Conservation (phyloP, 2,888 invertebrate species). For the Zygaena filipendulae region DNA sequence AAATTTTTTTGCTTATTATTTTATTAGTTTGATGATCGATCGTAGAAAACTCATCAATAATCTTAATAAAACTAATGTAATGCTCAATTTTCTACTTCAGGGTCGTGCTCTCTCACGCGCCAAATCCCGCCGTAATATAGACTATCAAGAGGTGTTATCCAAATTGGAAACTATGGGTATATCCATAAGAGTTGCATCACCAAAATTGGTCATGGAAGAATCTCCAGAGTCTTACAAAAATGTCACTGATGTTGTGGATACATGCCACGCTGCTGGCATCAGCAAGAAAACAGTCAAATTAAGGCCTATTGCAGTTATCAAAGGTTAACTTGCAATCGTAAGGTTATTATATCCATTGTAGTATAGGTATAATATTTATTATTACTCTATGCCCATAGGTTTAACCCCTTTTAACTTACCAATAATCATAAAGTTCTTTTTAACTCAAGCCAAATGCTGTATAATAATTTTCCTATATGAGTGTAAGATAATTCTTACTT, state of each 20-base stretch:
- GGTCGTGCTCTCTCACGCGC: conserved; percentile 97
- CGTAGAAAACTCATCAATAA: too few relatives aligned
- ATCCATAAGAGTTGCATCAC: conserved; percentile 97
- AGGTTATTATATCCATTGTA: too few relatives aligned
- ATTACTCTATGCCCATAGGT: background rate
- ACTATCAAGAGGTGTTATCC: conserved; percentile 89
- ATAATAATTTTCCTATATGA: too few relatives aligned
- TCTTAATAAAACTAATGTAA: too few relatives aligned
- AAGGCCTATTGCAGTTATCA: conserved; percentile 98
- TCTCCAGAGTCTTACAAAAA: conserved; percentile 99
- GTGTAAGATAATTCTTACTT: too few relatives aligned
- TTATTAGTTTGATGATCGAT: too few relatives aligned
- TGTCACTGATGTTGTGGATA: conserved; percentile 98
- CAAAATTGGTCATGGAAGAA: conserved; percentile 99
- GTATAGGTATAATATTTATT: background rate
- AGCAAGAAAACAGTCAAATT: conserved; percentile 97
- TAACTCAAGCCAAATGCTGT: too few relatives aligned
- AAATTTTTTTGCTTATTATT: too few relatives aligned
- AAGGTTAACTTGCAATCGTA: conserved; percentile 78
- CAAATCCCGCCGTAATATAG: conserved; percentile 95
- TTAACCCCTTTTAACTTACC: conserved; percentile 11
- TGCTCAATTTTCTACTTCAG: too few relatives aligned
- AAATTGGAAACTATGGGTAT: conserved; percentile 89
- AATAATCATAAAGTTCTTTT: conserved; percentile 12
- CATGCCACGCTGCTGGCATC: conserved; percentile 97